These are phyloP conservation scores for Zaprionus gabonicus DNA, from an alignment of 1,140 invertebrate species.

Conservation along the genomic window DNA sequence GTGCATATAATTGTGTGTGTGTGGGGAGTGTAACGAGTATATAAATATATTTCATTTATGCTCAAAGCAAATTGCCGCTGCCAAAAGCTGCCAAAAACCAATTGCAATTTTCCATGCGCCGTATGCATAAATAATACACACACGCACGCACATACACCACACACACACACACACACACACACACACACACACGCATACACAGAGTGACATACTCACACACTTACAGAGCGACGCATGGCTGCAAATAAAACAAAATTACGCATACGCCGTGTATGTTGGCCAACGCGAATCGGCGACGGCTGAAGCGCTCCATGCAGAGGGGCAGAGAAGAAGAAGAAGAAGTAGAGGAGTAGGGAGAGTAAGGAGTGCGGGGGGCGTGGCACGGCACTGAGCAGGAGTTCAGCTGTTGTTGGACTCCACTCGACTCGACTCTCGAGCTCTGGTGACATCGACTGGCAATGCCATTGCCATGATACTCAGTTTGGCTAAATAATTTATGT, in stretches of 20 bases:
- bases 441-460: conserved; percentile 76
- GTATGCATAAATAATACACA: conserved; percentile 75
- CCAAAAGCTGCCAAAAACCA: conserved; percentile 68
- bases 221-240: conserved; percentile 13
- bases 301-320: not conserved
- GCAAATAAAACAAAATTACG: conserved; percentile 65
- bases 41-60: conserved; percentile 57
- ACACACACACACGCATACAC: conserved; percentile 2
- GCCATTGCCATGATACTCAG: conserved; percentile 74
- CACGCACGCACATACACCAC: conserved; percentile 20
- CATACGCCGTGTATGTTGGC: conserved; percentile 67
- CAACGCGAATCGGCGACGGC: not conserved
- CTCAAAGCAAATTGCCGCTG: conserved; percentile 58
- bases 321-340: not conserved
- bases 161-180: conserved; percentile 23
- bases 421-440: conserved; percentile 26
- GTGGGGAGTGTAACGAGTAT: conserved; percentile 22
- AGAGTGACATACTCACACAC: conserved; percentile 50
- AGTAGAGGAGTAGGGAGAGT: not conserved
- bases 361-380: not conserved
- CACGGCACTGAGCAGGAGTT: not conserved
- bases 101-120: conserved; percentile 79
- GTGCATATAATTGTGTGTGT: conserved; percentile 5
- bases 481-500: conserved; percentile 79
- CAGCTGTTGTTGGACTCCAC: conserved; percentile 20